Base-by-base conservation (phyloP, 2,888 invertebrate genomes). In the Glaucopsyche alexis region DNA sequence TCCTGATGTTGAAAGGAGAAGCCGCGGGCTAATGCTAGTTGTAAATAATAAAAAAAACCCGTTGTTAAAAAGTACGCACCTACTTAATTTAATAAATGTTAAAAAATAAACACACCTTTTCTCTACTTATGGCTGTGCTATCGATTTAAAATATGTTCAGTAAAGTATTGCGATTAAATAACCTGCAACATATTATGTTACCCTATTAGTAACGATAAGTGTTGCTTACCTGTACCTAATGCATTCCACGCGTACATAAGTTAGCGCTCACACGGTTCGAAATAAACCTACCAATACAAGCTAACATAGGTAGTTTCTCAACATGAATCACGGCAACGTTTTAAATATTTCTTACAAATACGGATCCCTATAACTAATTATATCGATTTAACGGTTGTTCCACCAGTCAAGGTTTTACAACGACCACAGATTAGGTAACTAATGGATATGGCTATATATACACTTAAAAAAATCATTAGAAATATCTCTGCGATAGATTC, bases 341-440 rank as follows among this genome's bases (percentile, higher is more conserved):
- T 38, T 19, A 47, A 70, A 50, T 71, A 71, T 49, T 49, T 52
- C 52, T 40, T 52, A 50, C 70, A 16, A 71, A 71, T 52, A 40
- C 52, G 55, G 55, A 50, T 71, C 71, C 52, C 19, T 52, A 40
- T 71, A 71, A 71, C 55, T 71, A 71, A 71, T 55, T 71, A 55
- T 71, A 71, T 71, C 71, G 40, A 71, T 52, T 71, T 52, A 71
- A 71, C 55, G 71, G 71, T 71, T 71, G 52, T 52, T 71, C 40
- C 42, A 16, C 71, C 40, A 71, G 50, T 52, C 38, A 71, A 55
- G n/a, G 40, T 16, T 71, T 16, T 52, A 71, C 29, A 13, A 29
- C 67, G 14, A 45, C 49, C 50, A 71, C 52, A 71, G 50, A 71
- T 71, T 42, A 7, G 13, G 60, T 38, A 38, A 29, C 6, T 60